These are phyloP conservation scores for Siniperca scherzeri DNA, from an alignment of 2,797 vertebrate genomes.

Conservation along the genomic window DNA sequence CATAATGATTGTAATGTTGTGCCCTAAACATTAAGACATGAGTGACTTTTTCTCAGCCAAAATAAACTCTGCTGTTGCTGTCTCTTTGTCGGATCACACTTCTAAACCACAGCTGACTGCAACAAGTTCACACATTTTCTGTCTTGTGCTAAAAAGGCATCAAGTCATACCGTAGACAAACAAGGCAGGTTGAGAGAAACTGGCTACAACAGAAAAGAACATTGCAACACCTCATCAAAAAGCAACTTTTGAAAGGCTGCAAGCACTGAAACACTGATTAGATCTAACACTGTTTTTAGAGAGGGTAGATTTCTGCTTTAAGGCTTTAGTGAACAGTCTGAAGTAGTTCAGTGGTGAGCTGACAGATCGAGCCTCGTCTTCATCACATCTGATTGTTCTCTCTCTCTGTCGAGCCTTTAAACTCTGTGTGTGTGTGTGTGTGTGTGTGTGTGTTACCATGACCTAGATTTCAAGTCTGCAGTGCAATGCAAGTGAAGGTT, in stretches of 20 bases:
- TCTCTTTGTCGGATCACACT: constrained; percentile 12
- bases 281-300: constrained; percentile 30
- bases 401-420: constrained; percentile 34
- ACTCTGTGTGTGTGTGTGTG: constrained; percentile 35
- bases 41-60: neutral
- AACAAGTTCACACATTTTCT: constrained; percentile 52
- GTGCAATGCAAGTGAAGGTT: constrained; percentile 61
- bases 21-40: fast-evolving
- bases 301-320: constrained; percentile 19
- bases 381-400: constrained; percentile 67
- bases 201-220: neutral
- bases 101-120: constrained; percentile 27
- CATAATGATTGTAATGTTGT: neutral
- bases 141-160: neutral
- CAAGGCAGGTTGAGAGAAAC: constrained; percentile 23
- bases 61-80: neutral
- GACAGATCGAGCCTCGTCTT: constrained; percentile 63
- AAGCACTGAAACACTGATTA: constrained; percentile 30
- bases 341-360: constrained; percentile 50
- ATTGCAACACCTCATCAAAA: constrained; percentile 18
- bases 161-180: neutral
- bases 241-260: neutral
- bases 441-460: constrained; percentile 52
- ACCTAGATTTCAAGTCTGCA: constrained; percentile 75
- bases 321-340: constrained; percentile 28